These are phyloP conservation scores for Coregonus sp. DNA, from an alignment of 2,797 vertebrate species.

Conservation along the genomic window DNA sequence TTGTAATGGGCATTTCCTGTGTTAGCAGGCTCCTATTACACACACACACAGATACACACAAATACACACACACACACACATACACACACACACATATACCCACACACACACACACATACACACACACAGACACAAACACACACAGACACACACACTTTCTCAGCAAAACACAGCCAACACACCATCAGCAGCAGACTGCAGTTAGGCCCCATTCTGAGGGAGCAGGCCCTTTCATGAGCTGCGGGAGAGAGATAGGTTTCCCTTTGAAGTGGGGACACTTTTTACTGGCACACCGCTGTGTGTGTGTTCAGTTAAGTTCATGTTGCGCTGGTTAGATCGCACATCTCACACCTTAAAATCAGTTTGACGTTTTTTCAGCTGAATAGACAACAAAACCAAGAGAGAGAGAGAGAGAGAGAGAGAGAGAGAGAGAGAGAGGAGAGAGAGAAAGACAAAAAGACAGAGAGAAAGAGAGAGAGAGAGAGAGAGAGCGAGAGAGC, in stretches of 20 bases:
- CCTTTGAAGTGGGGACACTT: constrained; percentile 39
- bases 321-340: too few species aligned
- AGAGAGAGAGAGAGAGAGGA: neutral
- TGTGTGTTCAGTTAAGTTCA: neutral
- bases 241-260: constrained; percentile 21
- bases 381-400: neutral
- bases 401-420: neutral
- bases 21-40: neutral
- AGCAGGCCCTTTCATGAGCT: constrained; percentile 44
- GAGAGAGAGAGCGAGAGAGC: neutral
- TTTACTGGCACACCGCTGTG: constrained; percentile 19
- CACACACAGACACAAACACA: too few species aligned
- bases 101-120: too few species aligned
- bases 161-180: constrained; percentile 20
- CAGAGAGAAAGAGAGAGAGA: neutral
- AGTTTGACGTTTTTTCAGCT: neutral
- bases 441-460: too few species aligned
- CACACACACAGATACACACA: neutral
- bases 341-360: neutral
- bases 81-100: too few species aligned
- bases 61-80: too few species aligned
- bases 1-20: constrained; percentile 43
- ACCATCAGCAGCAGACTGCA: constrained; percentile 44
- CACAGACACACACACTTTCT: neutral
- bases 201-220: constrained; percentile 42